These are phyloP conservation scores for Carabus problematicus DNA, from an alignment of 2,888 invertebrate species.

Conservation along the genomic window DNA sequence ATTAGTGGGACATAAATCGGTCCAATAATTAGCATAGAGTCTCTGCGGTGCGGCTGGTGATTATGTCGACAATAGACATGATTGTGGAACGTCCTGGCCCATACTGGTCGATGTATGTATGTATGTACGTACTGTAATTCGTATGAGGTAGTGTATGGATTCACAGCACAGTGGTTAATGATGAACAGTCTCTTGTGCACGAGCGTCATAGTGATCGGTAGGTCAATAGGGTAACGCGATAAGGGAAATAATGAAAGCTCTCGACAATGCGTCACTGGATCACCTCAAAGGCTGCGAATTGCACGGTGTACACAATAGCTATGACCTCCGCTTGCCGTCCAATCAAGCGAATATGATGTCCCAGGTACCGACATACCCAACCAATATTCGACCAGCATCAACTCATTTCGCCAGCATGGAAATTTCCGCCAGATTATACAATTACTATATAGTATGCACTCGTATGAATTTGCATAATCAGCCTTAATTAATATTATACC, in stretches of 20 bases:
- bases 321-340: too few species aligned
- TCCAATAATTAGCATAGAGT: constrained; percentile 34
- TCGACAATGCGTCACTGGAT: constrained; percentile 2
- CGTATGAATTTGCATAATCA: too few species aligned
- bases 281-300: constrained; percentile 7
- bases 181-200: constrained; percentile 24
- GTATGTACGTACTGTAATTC: neutral
- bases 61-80: constrained; percentile 38
- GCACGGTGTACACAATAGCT: constrained; percentile 17
- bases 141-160: too few species aligned
- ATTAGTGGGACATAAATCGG: constrained; percentile 40
- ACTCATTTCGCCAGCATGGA: too few species aligned
- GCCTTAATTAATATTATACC: too few species aligned
- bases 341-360: too few species aligned
- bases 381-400: too few species aligned
- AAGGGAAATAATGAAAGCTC: constrained; percentile 15
- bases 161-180: neutral
- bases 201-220: constrained; percentile 21
- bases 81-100: neutral
- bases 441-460: too few species aligned
- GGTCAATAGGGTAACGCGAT: constrained; percentile 6
- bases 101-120: neutral
- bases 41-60: constrained; percentile 27
- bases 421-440: too few species aligned
- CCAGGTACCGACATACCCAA: too few species aligned